Percentiles rank a stretch among this genome's conserved stretches.
These are phyloP conservation scores for Malurus melanocephalus DNA, from an alignment of 2,113 vertebrate genomes.

Conservation along the genomic window DNA sequence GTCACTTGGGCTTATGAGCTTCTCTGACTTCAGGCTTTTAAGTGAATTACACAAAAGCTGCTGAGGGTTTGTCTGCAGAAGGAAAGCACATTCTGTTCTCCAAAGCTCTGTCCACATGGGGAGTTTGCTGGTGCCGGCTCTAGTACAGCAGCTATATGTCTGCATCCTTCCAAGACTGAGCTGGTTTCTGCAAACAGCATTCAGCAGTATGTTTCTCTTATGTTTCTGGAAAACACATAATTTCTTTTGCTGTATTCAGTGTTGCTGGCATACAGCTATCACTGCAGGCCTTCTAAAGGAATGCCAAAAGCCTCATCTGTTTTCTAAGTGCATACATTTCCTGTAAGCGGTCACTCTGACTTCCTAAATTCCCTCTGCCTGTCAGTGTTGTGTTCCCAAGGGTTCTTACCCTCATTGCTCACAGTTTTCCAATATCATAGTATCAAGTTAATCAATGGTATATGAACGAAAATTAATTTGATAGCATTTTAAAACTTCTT, in stretches of 20 bases:
- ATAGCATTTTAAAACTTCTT: background rate
- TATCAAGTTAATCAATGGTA: background rate
- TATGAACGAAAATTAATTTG: background rate
- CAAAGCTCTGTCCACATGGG: background rate
- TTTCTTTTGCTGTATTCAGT: background rate
- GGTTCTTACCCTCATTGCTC: background rate
- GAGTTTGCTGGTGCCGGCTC: background rate
- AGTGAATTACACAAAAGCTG: background rate
- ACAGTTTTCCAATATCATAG: background rate
- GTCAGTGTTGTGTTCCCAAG: background rate
- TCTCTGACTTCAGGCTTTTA: background rate
- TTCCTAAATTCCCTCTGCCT: background rate
- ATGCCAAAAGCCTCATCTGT: background rate
- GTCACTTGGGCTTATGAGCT: background rate
- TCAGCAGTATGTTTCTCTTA: background rate
- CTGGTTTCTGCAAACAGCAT: background rate
- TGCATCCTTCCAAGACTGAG: background rate
- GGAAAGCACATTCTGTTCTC: background rate
- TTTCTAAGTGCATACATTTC: background rate
- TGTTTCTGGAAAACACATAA: background rate
- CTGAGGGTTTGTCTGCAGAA: background rate
- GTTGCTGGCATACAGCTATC: background rate
- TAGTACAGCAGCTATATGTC: background rate
- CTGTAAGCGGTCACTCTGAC: background rate
- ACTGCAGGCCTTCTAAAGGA: background rate